These are phyloP conservation scores for Phengaris arion DNA, from an alignment of 2,888 invertebrate genomes.

Conservation along the genomic window DNA sequence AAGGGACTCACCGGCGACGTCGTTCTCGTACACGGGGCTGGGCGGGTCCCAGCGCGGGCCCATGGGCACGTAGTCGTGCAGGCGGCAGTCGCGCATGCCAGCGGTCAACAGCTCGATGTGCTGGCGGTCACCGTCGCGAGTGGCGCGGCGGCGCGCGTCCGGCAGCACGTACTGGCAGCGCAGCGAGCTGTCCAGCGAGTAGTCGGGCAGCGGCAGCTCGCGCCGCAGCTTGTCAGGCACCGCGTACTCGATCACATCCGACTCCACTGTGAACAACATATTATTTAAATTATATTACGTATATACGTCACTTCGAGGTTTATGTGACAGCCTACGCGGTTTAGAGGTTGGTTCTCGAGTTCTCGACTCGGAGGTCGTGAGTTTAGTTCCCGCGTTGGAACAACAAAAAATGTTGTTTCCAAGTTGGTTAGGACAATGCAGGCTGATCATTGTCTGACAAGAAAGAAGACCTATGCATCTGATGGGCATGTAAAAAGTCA, in stretches of 20 bases:
- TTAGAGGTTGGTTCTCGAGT: no score
- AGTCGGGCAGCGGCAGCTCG: slow-evolving; percentile 80
- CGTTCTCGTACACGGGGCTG: slow-evolving; percentile 68
- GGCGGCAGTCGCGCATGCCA: slow-evolving; percentile 71
- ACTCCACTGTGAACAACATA: slow-evolving; percentile 55
- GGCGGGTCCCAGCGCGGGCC: slow-evolving; percentile 61
- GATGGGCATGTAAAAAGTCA: no score
- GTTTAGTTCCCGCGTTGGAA: no score
- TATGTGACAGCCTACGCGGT: no score
- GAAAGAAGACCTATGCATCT: no score
- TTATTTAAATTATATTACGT: no score
- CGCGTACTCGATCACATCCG: slow-evolving; percentile 75
- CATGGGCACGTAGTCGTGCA: slow-evolving; percentile 73
- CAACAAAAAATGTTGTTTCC: no score
- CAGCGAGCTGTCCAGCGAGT: slow-evolving; percentile 78
- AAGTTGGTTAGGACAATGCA: no score
- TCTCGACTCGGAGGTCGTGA: no score
- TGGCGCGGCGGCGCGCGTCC: slow-evolving; percentile 64
- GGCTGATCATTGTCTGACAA: no score
- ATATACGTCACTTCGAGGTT: no score
- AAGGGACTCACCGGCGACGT: slow-evolving; percentile 43
- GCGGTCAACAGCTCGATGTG: slow-evolving; percentile 71
- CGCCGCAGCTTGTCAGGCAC: slow-evolving; percentile 74
- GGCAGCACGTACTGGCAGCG: slow-evolving; percentile 76
- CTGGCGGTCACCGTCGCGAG: slow-evolving; percentile 70